Percentiles rank a stretch among this genome's conserved stretches.
Evolutionary conservation across 2,797 vertebrate species (phyloP).

Genomic region (Merluccius polli): DNA sequence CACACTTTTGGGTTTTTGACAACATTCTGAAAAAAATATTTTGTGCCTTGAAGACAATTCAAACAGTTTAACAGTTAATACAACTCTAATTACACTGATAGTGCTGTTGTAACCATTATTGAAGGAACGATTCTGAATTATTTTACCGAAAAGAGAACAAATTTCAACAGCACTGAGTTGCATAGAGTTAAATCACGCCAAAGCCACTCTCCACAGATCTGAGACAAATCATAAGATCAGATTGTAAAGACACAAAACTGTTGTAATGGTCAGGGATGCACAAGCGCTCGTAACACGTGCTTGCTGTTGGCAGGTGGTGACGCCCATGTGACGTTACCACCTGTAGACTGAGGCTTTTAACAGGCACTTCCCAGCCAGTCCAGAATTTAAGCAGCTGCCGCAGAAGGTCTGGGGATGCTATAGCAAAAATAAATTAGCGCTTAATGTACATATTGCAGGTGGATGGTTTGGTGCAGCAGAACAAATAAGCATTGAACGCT

Average conservation of each 20-base stretch:
- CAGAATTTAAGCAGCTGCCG: constrained; percentile 11
- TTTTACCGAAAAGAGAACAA: too few relatives aligned
- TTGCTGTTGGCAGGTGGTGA: neutral
- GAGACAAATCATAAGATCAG: constrained; percentile 1
- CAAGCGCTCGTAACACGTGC: neutral
- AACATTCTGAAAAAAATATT: too few relatives aligned
- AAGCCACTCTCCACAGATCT: constrained; percentile 8
- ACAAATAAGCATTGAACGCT: too few relatives aligned
- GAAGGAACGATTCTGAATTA: neutral
- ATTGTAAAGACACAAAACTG: neutral
- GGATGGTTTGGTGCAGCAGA: too few relatives aligned
- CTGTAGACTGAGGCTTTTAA: neutral
- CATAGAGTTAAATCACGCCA: constrained; percentile 2
- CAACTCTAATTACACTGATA: too few relatives aligned
- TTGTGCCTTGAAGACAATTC: too few relatives aligned
- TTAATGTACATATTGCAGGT: too few relatives aligned
- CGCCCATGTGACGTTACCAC: neutral
- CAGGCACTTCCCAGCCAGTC: constrained; percentile 11
- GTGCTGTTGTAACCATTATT: neutral
- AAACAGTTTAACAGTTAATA: too few relatives aligned
- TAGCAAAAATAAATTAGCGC: neutral
- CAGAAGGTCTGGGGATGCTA: constrained; percentile 12
- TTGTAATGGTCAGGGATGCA: neutral
- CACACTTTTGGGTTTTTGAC: too few relatives aligned
- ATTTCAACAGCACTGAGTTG: neutral